Conservation (phyloP, 2,113 vertebrate species). For the Etheostoma spectabile region DNA sequence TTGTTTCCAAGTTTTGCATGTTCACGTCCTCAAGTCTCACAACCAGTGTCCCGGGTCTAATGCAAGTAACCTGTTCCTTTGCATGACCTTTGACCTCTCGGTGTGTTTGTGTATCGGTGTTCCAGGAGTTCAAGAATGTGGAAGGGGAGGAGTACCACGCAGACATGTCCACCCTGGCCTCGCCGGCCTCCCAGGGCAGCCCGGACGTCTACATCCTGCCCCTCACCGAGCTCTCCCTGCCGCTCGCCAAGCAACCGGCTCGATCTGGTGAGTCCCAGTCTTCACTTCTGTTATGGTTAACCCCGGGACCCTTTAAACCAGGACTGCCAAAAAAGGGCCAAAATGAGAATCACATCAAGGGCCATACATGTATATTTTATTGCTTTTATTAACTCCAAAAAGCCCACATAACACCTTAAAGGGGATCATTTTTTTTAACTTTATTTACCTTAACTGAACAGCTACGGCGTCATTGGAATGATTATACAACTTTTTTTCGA, state of each 20-base stretch:
- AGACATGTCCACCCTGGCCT: slow-evolving; percentile 88
- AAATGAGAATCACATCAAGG: no score
- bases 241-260: slow-evolving; percentile 91
- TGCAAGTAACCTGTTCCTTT: neutral
- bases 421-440: no score
- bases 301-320: neutral
- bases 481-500: no score
- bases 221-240: slow-evolving; percentile 92
- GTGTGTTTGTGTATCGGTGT: neutral
- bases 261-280: slow-evolving; percentile 87
- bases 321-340: no score
- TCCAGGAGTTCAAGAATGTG: slow-evolving; percentile 93
- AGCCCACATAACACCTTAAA: no score
- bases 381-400: no score
- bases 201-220: slow-evolving; percentile 96
- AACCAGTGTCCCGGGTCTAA: neutral
- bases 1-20: no score
- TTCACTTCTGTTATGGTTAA: neutral
- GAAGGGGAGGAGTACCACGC: slow-evolving; percentile 90
- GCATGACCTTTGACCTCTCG: slow-evolving; percentile 22
- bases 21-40: no score
- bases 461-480: no score
- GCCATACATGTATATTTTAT: no score
- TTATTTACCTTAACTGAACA: no score
- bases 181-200: slow-evolving; percentile 86